A percentile compares a stretch with the other conserved stretches of the same genome.
phyloP scores from a whole-genome alignment of 2,888 invertebrate species.

The Hecatera dysodea region DNA sequence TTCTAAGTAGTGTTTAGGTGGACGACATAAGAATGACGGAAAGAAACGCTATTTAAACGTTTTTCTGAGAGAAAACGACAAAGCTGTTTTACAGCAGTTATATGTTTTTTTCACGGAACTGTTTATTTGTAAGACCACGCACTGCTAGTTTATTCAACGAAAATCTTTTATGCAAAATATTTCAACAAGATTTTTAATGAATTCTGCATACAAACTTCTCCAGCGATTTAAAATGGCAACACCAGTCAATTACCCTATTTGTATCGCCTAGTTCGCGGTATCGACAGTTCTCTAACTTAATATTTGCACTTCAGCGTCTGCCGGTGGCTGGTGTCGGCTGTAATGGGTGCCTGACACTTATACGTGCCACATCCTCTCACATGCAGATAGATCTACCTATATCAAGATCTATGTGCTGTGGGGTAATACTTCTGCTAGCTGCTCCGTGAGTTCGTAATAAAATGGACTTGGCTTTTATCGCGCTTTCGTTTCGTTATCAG shows the following conservation, averaged over 20 bases:
- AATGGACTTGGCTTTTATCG: background rate
- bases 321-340: conserved; percentile 55
- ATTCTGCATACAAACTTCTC: conserved; percentile 3
- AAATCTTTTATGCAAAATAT: background rate
- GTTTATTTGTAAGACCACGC: background rate
- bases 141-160: background rate
- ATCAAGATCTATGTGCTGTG: conserved; percentile 14
- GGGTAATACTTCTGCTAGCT: conserved; percentile 10
- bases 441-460: background rate
- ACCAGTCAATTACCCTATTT: conserved; percentile 22
- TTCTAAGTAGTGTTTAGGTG: conserved; percentile 63
- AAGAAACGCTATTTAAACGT: conserved; percentile 7
- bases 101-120: background rate
- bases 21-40: conserved; percentile 31
- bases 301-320: conserved; percentile 41
- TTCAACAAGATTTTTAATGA: background rate
- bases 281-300: conserved; percentile 52
- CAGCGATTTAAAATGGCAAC: conserved; percentile 11
- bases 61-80: background rate
- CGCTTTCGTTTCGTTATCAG: background rate
- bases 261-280: conserved; percentile 33
- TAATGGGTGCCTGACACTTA: conserved; percentile 35
- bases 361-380: conserved; percentile 14
- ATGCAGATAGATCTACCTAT: conserved; percentile 10
- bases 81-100: background rate